Evolutionary conservation across 2,888 invertebrate species (phyloP), one percentile per base, ranked within the genome.

Genomic region (Eurytoma californica): DNA sequence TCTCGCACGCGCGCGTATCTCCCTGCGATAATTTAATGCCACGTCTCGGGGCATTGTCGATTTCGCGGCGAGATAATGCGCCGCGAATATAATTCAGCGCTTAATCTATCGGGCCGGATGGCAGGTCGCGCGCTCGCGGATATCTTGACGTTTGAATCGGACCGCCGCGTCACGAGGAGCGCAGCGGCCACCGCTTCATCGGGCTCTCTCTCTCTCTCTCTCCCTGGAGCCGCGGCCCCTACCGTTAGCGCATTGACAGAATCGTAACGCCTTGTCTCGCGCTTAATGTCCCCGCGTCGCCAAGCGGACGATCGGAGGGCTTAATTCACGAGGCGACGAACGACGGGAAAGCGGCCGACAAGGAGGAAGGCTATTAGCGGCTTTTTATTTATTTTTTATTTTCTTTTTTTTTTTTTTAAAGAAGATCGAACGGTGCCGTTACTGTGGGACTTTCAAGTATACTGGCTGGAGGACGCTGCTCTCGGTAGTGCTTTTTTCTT

Each of bases 91-190:
- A 86, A 88, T 88, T 88, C 87, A 85, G 84, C 83, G 83, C 83
- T 85, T 86, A 84, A 86, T 86, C 86, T 85, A 86, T 87, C 83
- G 82, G 24, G 77, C 73, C n/a, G 81, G 81, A 80, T 83, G 83
- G 82, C 77, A 83, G 83, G 14, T 57, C 51, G 72, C 55, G 55
- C 24, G 83, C 81, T 79, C 79, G 82, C 60, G 61, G 82, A 81
- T 86, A 87, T 86, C 86, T 87, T 83, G 87, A 87, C 87, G 83
- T 86, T 86, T 85, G 87, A 87, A 88, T 88, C 87, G 87, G 75
- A 72, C 72, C 47, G 47, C 28, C 53, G 58, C 74, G 65, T 75
- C 79, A 79, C 66, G 69, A 20, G 4, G 63, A 13, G 20, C 1
- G 47, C 18, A 3, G 5, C 47, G 39, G 39, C 39, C 39, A 39